Conservation (phyloP, 2,113 vertebrate genomes). For the Malaclemys terrapin region DNA sequence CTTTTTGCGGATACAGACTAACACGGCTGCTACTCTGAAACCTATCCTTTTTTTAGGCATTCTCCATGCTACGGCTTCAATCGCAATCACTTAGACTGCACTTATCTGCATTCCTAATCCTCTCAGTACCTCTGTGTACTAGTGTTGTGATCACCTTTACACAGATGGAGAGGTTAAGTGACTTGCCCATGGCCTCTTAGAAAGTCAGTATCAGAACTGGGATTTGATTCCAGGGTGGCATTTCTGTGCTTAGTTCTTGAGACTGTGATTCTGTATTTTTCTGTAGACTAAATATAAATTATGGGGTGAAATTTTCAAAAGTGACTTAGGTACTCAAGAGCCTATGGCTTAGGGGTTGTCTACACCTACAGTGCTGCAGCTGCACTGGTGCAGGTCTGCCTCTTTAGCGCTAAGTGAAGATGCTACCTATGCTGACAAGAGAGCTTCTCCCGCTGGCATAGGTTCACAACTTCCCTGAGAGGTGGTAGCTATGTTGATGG, state of each 20-base stretch:
- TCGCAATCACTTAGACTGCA: constrained; percentile 26
- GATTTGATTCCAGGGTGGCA: not conserved
- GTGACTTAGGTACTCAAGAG: not conserved
- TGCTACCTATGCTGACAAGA: not conserved
- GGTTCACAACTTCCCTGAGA: not conserved
- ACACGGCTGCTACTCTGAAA: too few species aligned
- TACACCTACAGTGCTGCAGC: not conserved
- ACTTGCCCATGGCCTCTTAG: constrained; percentile 3
- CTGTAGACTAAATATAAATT: not conserved
- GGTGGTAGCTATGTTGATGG: not conserved
- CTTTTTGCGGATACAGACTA: too few species aligned
- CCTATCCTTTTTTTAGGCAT: not conserved
- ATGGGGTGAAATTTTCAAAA: not conserved
- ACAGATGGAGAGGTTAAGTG: constrained; percentile 11
- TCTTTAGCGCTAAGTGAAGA: not conserved
- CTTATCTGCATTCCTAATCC: constrained; percentile 57
- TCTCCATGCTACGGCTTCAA: not conserved
- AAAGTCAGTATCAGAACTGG: not conserved
- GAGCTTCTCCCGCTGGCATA: not conserved
- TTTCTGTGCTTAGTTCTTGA: not conserved
- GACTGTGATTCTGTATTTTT: not conserved
- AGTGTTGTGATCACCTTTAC: constrained; percentile 45
- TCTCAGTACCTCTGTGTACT: constrained; percentile 39
- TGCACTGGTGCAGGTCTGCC: not conserved
- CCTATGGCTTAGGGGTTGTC: not conserved